Evolutionary conservation across 2,888 invertebrate species (phyloP), one percentile per base, ranked within the genome.

Genomic region (Liodrosophila aerea): DNA sequence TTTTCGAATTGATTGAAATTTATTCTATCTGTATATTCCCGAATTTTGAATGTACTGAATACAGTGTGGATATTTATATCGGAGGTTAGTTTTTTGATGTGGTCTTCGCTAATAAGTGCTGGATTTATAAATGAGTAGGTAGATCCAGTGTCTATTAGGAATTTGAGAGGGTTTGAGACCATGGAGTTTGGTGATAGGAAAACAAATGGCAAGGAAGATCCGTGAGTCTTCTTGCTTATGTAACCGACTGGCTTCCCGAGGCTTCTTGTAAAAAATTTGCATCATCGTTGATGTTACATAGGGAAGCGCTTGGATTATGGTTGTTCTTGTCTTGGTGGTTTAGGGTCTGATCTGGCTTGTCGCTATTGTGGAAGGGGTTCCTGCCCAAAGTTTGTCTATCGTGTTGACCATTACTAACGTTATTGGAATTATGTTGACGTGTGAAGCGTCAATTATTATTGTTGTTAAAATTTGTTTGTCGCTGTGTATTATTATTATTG

Each of bases 11-110:
- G 44, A 11, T 53, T 45, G 39, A 53, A 53, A 45, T 37, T 36
- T 31, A 51, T 41, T 51, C 9, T 11, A 46, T 46, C 52, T 36
- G 59, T 52, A 59, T 52, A 52, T 52, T 59, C 37, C 46, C 30
- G 43, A 46, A 51, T 59, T 37, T 41, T 46, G 41, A 52, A 59
- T 52, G 43, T 50, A 36, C 34, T 47, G 12, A 56, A 47, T 16
- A 47, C 54, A 41, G 36, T 34, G 40, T 43, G 49, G 22, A 60
- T 45, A 36, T 52, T 44, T 11, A 53, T 30, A 37, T 44, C 36
- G 7, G 44, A 27, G 15, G 34, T 34, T 36, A 52, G 34, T n/a
- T 36, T 43, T 43, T 52, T 52, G 8, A 44, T 52, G n/a, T 44
- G 52, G 12, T 44, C 52, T 52, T 43, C 22, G 12, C n/a, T n/a